Conservation (phyloP, 2,113 vertebrate species). For the Bombycilla garrulus region DNA sequence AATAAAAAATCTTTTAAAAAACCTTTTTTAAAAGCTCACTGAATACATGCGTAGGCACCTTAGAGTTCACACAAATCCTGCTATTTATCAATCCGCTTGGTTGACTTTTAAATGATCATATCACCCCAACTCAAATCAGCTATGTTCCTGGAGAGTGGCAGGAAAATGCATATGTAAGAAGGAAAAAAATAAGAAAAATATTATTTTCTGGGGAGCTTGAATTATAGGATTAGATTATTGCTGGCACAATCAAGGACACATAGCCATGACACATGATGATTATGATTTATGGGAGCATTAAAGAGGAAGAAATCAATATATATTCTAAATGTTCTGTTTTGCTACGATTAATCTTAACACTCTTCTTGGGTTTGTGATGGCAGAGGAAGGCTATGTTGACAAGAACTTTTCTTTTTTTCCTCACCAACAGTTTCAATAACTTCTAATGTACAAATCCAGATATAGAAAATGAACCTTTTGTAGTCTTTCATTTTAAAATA, state of each 20-base stretch:
- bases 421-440: neutral
- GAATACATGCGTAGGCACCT: neutral
- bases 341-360: slow-evolving; percentile 42
- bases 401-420: neutral
- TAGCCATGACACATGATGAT: slow-evolving; percentile 49
- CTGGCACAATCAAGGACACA: slow-evolving; percentile 65
- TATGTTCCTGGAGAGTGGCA: neutral
- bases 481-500: neutral
- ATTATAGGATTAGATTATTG: slow-evolving; percentile 62
- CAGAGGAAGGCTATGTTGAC: neutral
- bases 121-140: neutral
- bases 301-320: slow-evolving; percentile 67
- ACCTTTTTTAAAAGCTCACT: neutral
- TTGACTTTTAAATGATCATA: slow-evolving; percentile 52
- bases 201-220: slow-evolving; percentile 30
- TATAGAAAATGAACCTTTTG: neutral
- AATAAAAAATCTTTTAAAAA: too few species aligned
- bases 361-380: neutral
- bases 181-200: slow-evolving; percentile 23
- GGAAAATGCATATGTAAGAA: slow-evolving; percentile 31
- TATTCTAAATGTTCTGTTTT: slow-evolving; percentile 67
- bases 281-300: slow-evolving; percentile 73
- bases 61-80: neutral
- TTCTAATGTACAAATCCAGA: neutral
- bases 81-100: slow-evolving; percentile 16